These are phyloP conservation scores for Intellagama lesueurii DNA, from an alignment of 2,797 vertebrate species.

Conservation along the genomic window DNA sequence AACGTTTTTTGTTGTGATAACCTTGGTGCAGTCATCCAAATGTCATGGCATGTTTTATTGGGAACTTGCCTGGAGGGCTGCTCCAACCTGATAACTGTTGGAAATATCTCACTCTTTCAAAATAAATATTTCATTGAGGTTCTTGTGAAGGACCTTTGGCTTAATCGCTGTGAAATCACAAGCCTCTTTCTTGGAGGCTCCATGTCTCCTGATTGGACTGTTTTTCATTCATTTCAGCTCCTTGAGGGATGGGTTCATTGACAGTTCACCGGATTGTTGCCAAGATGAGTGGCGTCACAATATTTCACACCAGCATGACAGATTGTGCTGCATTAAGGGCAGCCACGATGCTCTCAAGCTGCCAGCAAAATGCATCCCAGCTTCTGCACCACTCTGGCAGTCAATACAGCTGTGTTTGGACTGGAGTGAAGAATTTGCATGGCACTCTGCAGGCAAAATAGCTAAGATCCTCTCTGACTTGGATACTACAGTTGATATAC, in stretches of 20 bases:
- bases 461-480: too few species aligned
- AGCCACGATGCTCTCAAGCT: conserved; percentile 50
- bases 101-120: conserved; percentile 36
- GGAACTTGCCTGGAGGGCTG: rapidly evolving
- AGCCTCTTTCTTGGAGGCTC: conserved; percentile 11
- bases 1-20: conserved; percentile 37
- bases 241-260: conserved; percentile 59
- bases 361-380: conserved; percentile 43
- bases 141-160: conserved; percentile 34
- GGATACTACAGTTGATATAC: too few species aligned
- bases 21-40: conserved; percentile 1
- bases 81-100: background rate
- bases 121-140: conserved; percentile 23
- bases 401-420: conserved; percentile 54
- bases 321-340: conserved; percentile 55
- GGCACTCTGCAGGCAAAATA: too few species aligned
- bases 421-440: too few species aligned
- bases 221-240: conserved; percentile 62
- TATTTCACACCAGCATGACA: conserved; percentile 46
- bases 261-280: conserved; percentile 52
- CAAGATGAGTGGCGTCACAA: conserved; percentile 56
- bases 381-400: conserved; percentile 46
- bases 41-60: conserved; percentile 42
- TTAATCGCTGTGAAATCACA: background rate
- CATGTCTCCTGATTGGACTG: conserved; percentile 50